Evolutionary conservation across 2,888 invertebrate species (phyloP), one percentile per base, ranked within the genome.

Genomic region (Taphrorychus bicolor): DNA sequence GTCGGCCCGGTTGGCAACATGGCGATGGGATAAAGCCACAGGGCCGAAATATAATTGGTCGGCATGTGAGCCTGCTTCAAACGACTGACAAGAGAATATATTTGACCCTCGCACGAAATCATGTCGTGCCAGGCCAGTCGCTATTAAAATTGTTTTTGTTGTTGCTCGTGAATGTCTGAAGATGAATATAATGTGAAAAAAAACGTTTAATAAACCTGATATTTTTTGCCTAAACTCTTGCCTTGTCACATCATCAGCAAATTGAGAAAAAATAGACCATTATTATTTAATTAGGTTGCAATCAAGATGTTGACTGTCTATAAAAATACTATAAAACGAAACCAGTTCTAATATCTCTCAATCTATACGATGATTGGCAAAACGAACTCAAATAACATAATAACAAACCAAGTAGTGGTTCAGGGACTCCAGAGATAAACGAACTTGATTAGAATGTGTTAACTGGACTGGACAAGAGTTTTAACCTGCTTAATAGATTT

Each of bases 31-130:
- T 76, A 79, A 75, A 76, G 80, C 80, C 79, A 81, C 81, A 78
- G 79, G 76, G 76, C 76, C 78, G 75, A 78, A 62, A 78, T 79
- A 79, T 81, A 81, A 81, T 81, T 81, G 80, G 80, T 80, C 81
- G 81, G 81, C 81, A 77, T 75, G 75, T 78, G 76, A 76, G 76
- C 76, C 76, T 76, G 78, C 78, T 77, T 80, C 79, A 80, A 79
- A 79, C 74, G 63, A 69, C 75, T 74, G 74, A 73, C 73, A 73
- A n/a, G 76, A 76, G 77, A 75, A 77, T 77, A 74, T 75, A 74
- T 76, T 75, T 75, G 74, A 74, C 76, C 75, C 74, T 75, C 68
- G 72, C 73, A 73, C 70, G 74, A 72, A 73, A 72, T 72, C 60
- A 70, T 70, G 69, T 70, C 70, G 58, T 70, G 73, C 66, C 66